Conservation (phyloP, 2,797 vertebrate species). For the Micropoecilia bifurca region DNA sequence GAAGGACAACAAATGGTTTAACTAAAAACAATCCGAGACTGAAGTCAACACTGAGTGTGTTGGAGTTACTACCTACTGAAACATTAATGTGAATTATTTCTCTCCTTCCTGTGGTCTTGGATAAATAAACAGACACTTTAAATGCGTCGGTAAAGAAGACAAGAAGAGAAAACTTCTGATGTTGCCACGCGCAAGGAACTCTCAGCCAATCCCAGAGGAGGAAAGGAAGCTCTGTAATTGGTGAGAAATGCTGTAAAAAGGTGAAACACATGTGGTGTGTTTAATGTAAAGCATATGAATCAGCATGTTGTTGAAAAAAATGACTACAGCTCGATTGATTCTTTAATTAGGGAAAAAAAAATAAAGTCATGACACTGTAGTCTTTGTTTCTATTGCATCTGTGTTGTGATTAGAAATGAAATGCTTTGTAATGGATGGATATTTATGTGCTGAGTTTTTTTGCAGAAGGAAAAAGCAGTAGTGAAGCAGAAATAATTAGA, state of each 20-base stretch:
- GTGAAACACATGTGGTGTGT: slow-evolving; percentile 18
- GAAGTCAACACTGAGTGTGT: background rate
- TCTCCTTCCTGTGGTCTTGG: slow-evolving; percentile 10
- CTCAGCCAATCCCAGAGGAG: slow-evolving; percentile 42
- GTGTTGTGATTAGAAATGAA: background rate
- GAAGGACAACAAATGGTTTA: slow-evolving; percentile 2
- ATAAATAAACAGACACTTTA: slow-evolving; percentile 46
- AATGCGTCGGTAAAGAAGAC: slow-evolving; percentile 53
- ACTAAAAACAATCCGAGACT: background rate
- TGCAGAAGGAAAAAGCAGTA: background rate
- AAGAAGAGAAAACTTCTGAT: slow-evolving; percentile 55
- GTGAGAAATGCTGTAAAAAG: slow-evolving; percentile 16
- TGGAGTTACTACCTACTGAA: background rate
- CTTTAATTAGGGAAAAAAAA: slow-evolving; percentile 9
- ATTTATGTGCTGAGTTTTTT: background rate
- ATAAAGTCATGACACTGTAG: slow-evolving; percentile 26
- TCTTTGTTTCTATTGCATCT: slow-evolving; percentile 2
- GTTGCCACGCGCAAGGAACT: slow-evolving; percentile 37
- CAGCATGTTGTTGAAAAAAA: slow-evolving; percentile 37
- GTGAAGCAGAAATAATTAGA: background rate
- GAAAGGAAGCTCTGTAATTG: slow-evolving; percentile 40
- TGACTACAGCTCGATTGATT: background rate
- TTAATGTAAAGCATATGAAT: slow-evolving; percentile 39
- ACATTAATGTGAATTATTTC: background rate
- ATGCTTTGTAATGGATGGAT: background rate